A percentile compares a stretch with the other conserved stretches of the same genome.
Conservation (phyloP, 1,140 invertebrate genomes). For the Ephestia elutella region DNA sequence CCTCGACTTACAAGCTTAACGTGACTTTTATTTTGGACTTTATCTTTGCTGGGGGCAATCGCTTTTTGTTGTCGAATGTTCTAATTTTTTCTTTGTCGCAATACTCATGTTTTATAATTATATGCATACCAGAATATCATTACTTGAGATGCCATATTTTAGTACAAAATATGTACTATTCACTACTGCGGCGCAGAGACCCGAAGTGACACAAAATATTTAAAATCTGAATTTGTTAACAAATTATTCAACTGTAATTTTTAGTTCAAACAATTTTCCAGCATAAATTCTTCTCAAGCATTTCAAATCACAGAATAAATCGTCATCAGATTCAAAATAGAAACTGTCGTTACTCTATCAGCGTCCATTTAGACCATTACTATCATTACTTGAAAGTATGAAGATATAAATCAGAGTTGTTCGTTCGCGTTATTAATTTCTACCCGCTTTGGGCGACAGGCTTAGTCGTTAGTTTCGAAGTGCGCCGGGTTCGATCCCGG, state of each 20-base stretch:
- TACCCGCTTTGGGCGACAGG: constrained; percentile 38
- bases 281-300: neutral
- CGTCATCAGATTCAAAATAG: too few species aligned
- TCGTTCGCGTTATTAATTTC: constrained; percentile 40
- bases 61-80: constrained; percentile 13
- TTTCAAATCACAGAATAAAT: too few species aligned
- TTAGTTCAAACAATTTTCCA: neutral
- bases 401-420: constrained; percentile 51
- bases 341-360: too few species aligned
- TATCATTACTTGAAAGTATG: constrained; percentile 11
- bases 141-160: too few species aligned
- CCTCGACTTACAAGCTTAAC: constrained; percentile 30
- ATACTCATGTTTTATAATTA: too few species aligned
- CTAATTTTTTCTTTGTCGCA: too few species aligned
- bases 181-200: too few species aligned
- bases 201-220: too few species aligned
- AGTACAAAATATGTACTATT: too few species aligned
- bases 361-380: neutral
- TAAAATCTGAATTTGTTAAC: too few species aligned
- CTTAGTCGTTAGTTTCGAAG: constrained; percentile 45
- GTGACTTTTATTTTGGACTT: constrained; percentile 28
- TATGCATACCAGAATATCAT: too few species aligned
- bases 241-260: too few species aligned
- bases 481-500: constrained; percentile 41
- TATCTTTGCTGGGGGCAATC: constrained; percentile 21